phyloP scores from a whole-genome alignment of 2,113 vertebrate species.

The Scytalopus superciliaris region DNA sequence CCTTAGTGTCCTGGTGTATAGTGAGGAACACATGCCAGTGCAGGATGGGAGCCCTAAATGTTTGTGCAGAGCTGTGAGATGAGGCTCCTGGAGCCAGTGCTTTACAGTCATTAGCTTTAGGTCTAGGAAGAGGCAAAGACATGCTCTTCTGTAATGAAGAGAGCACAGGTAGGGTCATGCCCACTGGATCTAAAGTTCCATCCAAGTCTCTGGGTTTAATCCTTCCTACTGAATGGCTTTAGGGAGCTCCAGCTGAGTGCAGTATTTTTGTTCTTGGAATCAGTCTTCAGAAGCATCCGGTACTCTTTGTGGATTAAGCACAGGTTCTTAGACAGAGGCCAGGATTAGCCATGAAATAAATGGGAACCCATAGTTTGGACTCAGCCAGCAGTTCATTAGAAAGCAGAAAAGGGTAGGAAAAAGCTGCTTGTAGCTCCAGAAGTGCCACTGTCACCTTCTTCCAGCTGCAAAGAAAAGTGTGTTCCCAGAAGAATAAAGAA shows the following conservation, averaged over 20 bases:
- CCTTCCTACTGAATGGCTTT: slow-evolving; percentile 36
- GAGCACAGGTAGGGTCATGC: slow-evolving; percentile 42
- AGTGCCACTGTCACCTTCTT: background rate
- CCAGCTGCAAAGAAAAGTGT: background rate
- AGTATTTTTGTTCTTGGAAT: slow-evolving; percentile 4
- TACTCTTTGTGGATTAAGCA: slow-evolving; percentile 26
- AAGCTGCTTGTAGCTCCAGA: background rate
- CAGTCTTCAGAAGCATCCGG: slow-evolving; percentile 17
- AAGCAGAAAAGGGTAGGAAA: background rate
- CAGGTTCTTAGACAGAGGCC: slow-evolving; percentile 40
- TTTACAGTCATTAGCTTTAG: background rate
- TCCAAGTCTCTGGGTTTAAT: slow-evolving; percentile 32
- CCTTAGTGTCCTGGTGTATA: background rate
- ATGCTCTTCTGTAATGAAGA: background rate
- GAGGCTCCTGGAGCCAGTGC: background rate
- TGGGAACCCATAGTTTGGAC: background rate
- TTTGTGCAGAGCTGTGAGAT: background rate
- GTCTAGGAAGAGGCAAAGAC: background rate
- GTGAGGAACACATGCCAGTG: background rate
- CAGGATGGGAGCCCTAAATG: background rate
- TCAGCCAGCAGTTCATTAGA: background rate
- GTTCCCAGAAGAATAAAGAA: background rate
- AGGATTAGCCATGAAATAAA: slow-evolving; percentile 7
- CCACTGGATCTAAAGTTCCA: background rate
- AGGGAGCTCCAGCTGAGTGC: slow-evolving; percentile 47